Evolutionary conservation across 1,140 invertebrate species (phyloP).

Genomic region (Paraescarpia echinospica): DNA sequence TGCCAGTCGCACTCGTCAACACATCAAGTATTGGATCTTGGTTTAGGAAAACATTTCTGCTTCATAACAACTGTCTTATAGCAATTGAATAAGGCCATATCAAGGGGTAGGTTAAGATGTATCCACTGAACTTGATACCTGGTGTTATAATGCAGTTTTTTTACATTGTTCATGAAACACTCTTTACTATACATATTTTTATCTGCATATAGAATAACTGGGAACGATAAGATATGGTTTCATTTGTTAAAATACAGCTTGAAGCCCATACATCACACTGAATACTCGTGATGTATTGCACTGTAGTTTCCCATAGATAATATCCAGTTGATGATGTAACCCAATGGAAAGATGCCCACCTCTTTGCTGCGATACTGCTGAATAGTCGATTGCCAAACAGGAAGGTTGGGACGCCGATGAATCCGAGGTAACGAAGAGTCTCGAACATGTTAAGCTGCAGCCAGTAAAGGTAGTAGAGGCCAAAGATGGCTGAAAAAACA

Average conservation of each 20-base stretch:
- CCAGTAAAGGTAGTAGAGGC: conserved; percentile 88
- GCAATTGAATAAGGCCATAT: not conserved
- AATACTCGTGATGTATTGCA: too few relatives aligned
- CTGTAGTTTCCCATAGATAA: too few relatives aligned
- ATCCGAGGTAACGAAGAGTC: conserved; percentile 85
- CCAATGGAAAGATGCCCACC: conserved; percentile 35
- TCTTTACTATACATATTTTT: too few relatives aligned
- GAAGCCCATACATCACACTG: too few relatives aligned
- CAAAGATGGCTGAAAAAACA: conserved; percentile 72
- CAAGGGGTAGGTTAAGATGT: too few relatives aligned
- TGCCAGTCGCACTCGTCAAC: too few relatives aligned
- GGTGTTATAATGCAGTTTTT: too few relatives aligned
- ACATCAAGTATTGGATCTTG: not conserved
- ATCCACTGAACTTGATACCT: too few relatives aligned
- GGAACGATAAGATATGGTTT: too few relatives aligned
- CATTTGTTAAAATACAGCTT: too few relatives aligned
- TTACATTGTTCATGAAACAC: too few relatives aligned
- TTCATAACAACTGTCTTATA: not conserved
- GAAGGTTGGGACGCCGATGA: conserved; percentile 83
- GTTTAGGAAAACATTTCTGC: not conserved
- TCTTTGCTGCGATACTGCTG: conserved; percentile 68
- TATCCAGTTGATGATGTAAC: not conserved
- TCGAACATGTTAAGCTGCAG: conserved; percentile 92
- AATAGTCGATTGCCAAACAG: conserved; percentile 88
- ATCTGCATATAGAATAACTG: too few relatives aligned